Evolutionary conservation across 2,888 invertebrate genomes (phyloP), one percentile per base, ranked within the genome.

Genomic region (Branchellion lobata): DNA sequence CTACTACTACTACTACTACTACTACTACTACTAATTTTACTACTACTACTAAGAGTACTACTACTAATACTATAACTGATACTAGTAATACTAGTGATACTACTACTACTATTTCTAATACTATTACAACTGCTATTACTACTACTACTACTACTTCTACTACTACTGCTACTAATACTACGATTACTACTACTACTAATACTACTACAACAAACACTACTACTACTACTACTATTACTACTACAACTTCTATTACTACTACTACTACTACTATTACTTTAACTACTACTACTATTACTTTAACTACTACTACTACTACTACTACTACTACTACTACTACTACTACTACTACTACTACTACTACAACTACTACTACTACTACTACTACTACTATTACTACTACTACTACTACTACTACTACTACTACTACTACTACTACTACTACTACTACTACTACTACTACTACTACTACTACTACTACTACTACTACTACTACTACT

Each of bases 191-290:
- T 24, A 57, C 61, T 24, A 24, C 61, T n/a, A n/a, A n/a, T n/a
- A n/a, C n/a, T 18, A 57, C 61, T 57, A 57, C 61, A 14, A 24
- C 24, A 14, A 18, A 5, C n/a, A 57, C 24, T 57, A 57, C 61
- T 57, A 24, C 61, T 57, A 57, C 61, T 24, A 57, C n/a, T 24
- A 57, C 61, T 57, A 57, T n/a, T n/a, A 24, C 61, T 24, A 57
- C 61, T 57, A 18, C 61, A 57, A 57, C 61, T 57, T 57, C 61
- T 57, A 57, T 57, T 57, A 57, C 24, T 57, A 57, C 24, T 57
- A 57, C 61, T 57, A 57, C 61, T 24, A 24, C 61, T 57, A 24
- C 61, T 57, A 14, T n/a, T 24, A 57, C 21, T 57, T 14, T n/a
- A 5, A 57, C 24, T 18, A 57, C 61, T 57, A 18, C 24, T 24